Percentiles rank a stretch among this genome's conserved stretches.
Conservation (phyloP, 2,888 invertebrate genomes). For the Apotomis betuletana region DNA sequence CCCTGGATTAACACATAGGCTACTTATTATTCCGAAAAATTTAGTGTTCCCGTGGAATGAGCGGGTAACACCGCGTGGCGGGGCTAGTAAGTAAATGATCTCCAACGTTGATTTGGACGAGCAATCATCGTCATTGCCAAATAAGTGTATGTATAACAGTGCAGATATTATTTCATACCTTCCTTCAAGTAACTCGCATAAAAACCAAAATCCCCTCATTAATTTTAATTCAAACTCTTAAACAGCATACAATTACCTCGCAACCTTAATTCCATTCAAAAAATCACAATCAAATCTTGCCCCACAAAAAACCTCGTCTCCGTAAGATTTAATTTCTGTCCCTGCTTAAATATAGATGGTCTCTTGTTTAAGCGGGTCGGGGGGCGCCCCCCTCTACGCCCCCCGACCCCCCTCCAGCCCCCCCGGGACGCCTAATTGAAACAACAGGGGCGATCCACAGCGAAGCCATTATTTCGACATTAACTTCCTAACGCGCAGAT, state of each 20-base stretch:
- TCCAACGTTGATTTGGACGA: no score
- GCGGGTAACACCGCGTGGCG: no score
- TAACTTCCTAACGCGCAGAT: constrained; percentile 60
- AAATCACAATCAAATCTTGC: constrained; percentile 52
- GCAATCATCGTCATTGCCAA: no score
- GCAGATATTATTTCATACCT: neutral
- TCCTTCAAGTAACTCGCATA: neutral
- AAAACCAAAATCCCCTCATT: constrained; percentile 8
- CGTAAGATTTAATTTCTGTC: constrained; percentile 75
- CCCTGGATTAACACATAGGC: no score
- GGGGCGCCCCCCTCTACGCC: constrained; percentile 37
- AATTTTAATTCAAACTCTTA: constrained; percentile 15
- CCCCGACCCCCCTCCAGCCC: constrained; percentile 34
- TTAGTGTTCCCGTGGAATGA: no score
- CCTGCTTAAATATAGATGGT: constrained; percentile 73
- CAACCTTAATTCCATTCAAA: constrained; percentile 13
- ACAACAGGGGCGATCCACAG: constrained; percentile 78
- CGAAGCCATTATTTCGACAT: constrained; percentile 80
- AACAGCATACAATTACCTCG: constrained; percentile 7
- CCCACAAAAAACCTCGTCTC: constrained; percentile 59
- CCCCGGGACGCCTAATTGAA: constrained; percentile 77
- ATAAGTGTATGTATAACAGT: no score
- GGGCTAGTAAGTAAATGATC: no score
- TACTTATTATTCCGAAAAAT: no score
- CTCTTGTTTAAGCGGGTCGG: constrained; percentile 45